Evolutionary conservation across 2,888 invertebrate species (phyloP), one percentile per base, ranked within the genome.

Genomic region (Cyrtodaria siliqua): DNA sequence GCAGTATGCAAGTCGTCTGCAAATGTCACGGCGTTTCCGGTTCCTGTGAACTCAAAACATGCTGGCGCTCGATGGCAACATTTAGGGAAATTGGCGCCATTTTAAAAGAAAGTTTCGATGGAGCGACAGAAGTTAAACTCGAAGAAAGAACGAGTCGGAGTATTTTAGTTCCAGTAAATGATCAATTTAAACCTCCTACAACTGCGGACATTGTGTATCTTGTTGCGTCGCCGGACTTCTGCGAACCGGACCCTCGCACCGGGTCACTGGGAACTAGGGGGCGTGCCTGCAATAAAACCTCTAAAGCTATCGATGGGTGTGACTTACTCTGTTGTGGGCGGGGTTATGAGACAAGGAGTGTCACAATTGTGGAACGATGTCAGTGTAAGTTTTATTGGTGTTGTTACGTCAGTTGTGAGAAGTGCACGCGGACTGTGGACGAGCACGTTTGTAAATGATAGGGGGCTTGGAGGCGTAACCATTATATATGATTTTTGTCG

Each of bases 301-400:
- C 97, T 62, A 95, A 96, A 49, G 97, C 97, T 0, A 95, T 97
- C 63, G 97, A 97, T 90, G 97, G 97, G 24, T 98, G 98, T 94
- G 96, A 96, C 92, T 95, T 96, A 29, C 95, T 98, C 89, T 98
- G 98, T 93, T 98, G 98, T 93, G 98, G 98, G 27, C 95, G 98
- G 79, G 98, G 98, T 38, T 97, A 97, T 95, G 96, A 96, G 93
- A 97, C 97, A 29, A 95, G 96, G 90, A 96, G 96, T 90, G 95
- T 95, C 67, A 87, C 84, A 27, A 94, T 96, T 63, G 95, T 95
- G 83, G 96, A 96, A 91, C 95, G 97, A 85, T 98, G 98, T 93
- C 95, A 96, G 90, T 98, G 98, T 94, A 96, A 96, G 92, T 98
- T 98, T 94, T 96, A 97, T 93, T 98, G 98, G 98, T 99, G 98